phyloP scores from a whole-genome alignment of 2,797 vertebrate species.

The Phyllotis vaccarum region DNA sequence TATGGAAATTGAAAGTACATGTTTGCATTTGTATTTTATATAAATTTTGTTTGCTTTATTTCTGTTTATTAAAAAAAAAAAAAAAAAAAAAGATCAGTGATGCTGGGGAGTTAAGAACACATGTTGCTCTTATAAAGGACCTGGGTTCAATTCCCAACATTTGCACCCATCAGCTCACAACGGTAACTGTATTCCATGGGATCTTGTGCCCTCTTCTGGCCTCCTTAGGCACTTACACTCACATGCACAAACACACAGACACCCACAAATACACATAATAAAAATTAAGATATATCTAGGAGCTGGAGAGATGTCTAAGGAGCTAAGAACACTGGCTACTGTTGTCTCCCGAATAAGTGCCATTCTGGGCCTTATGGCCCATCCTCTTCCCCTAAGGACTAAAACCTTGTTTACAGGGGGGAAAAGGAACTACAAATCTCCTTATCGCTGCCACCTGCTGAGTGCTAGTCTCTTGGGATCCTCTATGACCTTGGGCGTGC shows the following conservation, averaged over 20 bases:
- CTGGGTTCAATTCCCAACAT: not conserved
- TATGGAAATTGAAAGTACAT: not conserved
- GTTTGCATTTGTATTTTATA: not conserved
- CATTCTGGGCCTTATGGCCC: no score
- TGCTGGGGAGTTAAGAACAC: not conserved
- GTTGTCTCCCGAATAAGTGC: no score
- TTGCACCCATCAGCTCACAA: not conserved
- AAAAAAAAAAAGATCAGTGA: not conserved
- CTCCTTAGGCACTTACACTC: not conserved
- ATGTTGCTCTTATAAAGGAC: not conserved
- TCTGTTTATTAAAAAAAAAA: not conserved
- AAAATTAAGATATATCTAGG: not conserved
- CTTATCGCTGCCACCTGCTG: no score
- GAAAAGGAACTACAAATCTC: no score
- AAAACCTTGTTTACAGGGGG: no score
- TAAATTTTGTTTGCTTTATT: not conserved
- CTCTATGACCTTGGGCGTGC: no score
- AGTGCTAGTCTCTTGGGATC: no score
- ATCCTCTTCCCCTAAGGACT: no score
- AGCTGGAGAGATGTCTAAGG: not conserved
- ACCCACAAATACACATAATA: not conserved
- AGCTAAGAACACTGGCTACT: not conserved
- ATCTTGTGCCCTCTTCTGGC: not conserved
- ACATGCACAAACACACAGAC: not conserved
- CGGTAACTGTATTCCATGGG: not conserved